These are phyloP conservation scores for Cerceris rybyensis DNA, from an alignment of 2,888 invertebrate genomes.

Conservation along the genomic window DNA sequence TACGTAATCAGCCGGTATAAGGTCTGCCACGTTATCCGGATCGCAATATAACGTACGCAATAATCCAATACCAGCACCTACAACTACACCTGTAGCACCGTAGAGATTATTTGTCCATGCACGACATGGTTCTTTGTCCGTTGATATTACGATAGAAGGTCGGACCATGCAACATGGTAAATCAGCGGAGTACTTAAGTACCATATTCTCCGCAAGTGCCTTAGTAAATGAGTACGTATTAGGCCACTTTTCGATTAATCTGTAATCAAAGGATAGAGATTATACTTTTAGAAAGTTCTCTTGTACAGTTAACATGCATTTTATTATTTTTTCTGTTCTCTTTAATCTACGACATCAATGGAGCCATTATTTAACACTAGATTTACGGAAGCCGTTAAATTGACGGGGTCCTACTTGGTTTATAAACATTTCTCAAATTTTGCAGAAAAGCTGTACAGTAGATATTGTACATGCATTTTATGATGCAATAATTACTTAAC, in stretches of 20 bases:
- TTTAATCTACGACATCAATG: background rate
- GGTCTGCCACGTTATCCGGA: constrained; percentile 84
- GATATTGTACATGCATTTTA: too few relatives aligned
- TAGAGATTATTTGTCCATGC: constrained; percentile 89
- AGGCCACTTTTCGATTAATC: constrained; percentile 84
- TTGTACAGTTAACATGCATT: background rate
- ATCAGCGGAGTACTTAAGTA: constrained; percentile 83
- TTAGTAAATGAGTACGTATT: constrained; percentile 90
- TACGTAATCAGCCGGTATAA: constrained; percentile 88
- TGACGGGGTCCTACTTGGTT: too few relatives aligned
- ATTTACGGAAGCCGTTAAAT: too few relatives aligned
- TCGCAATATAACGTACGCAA: constrained; percentile 85
- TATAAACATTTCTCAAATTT: too few relatives aligned
- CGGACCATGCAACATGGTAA: constrained; percentile 87
- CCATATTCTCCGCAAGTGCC: constrained; percentile 86
- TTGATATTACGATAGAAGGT: constrained; percentile 85
- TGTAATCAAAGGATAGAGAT: constrained; percentile 63
- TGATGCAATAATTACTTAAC: too few relatives aligned
- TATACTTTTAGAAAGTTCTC: too few relatives aligned
- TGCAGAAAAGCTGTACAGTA: too few relatives aligned
- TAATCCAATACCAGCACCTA: constrained; percentile 84
- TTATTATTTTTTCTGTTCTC: background rate
- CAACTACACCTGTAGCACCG: constrained; percentile 85
- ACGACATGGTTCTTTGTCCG: constrained; percentile 80
- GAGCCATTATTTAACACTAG: too few relatives aligned